phyloP scores from a whole-genome alignment of 2,113 vertebrate genomes.

The Eubucco bourcierii region DNA sequence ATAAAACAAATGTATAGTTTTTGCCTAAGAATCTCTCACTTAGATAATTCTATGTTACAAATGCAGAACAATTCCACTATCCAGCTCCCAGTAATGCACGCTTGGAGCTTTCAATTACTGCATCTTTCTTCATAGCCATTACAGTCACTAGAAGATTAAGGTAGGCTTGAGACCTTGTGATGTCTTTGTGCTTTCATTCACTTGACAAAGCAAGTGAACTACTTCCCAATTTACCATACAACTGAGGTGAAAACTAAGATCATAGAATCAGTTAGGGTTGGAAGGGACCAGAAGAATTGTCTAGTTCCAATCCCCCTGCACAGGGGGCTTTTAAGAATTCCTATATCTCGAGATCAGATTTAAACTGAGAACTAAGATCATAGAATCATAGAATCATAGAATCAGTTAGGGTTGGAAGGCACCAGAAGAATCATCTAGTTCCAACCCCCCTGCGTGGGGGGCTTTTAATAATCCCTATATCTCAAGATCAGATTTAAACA shows the following conservation, averaged over 20 bases:
- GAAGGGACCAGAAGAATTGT: too few relatives aligned
- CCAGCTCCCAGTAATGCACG: neutral
- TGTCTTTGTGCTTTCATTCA: neutral
- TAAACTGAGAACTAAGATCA: neutral
- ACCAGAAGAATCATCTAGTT: too few relatives aligned
- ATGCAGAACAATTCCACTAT: neutral
- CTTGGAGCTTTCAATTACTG: neutral
- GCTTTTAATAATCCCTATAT: neutral
- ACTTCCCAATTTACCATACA: fast-evolving
- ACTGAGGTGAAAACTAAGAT: fast-evolving
- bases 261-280: too few relatives aligned
- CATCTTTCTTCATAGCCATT: neutral
- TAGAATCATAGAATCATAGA: too few relatives aligned
- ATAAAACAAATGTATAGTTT: neutral
- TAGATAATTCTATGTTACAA: neutral
- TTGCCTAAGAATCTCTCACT: neutral
- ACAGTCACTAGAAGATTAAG: neutral
- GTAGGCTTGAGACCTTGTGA: neutral
- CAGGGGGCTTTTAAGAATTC: neutral
- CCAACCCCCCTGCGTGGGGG: too few relatives aligned
- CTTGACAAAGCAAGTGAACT: neutral
- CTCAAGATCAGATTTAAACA: neutral
- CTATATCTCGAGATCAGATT: neutral
- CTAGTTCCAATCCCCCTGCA: too few relatives aligned
- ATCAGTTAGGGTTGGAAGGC: too few relatives aligned